Conservation (phyloP, 2,888 invertebrate species). For the Caenorhabditis angaria region DNA sequence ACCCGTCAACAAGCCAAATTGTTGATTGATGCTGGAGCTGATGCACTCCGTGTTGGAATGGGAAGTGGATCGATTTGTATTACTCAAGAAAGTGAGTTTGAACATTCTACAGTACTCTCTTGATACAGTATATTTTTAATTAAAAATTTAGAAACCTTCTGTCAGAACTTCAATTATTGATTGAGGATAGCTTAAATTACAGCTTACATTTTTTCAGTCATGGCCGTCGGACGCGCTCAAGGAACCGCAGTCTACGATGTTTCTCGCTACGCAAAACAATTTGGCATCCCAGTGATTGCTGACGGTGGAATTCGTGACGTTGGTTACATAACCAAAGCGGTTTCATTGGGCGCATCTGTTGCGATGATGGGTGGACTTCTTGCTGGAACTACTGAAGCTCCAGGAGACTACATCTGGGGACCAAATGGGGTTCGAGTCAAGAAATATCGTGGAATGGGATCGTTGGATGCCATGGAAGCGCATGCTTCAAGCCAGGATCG, state of each 20-base stretch:
- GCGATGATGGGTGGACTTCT: conserved; percentile 99
- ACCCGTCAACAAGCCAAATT: conserved; percentile 94
- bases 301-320: conserved; percentile 97
- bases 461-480: conserved; percentile 93
- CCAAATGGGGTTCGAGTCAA: conserved; percentile 94
- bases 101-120: too few relatives aligned
- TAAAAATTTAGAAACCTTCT: neutral
- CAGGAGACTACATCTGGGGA: conserved; percentile 94
- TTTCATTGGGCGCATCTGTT: conserved; percentile 67
- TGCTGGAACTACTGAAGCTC: conserved; percentile 97
- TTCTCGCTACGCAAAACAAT: conserved; percentile 85
- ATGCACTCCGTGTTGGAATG: conserved; percentile 96
- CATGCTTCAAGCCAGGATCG: conserved; percentile 70
- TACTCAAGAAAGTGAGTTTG: conserved; percentile 80
- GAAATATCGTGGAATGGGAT: conserved; percentile 98
- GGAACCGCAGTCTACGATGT: conserved; percentile 90
- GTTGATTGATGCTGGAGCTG: conserved; percentile 95
- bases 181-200: too few relatives aligned
- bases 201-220: conserved; percentile 83
- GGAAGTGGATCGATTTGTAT: conserved; percentile 99
- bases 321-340: conserved; percentile 88
- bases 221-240: conserved; percentile 98
- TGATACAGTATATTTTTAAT: neutral
- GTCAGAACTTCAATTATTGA: too few relatives aligned
- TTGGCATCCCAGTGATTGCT: conserved; percentile 93